Base-by-base conservation (phyloP, 2,888 invertebrate genomes). In the Crematogaster levior region DNA sequence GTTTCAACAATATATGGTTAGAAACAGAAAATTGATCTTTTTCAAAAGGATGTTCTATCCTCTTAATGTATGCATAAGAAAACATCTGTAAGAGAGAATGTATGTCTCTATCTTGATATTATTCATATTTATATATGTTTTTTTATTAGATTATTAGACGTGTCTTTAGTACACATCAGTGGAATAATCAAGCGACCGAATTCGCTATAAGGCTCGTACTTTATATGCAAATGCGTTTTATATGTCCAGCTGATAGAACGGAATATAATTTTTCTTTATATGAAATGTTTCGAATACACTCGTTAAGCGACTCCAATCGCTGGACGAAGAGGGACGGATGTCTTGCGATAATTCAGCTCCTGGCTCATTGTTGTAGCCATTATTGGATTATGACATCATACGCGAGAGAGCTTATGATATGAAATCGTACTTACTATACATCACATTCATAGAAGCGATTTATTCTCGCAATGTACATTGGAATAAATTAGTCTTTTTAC, bases 301-400 rank as follows among this genome's bases (percentile, higher is more conserved):
- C 70, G 43, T 68, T 53, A 40, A 66, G 66, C 66, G 27, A 65
- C 63, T 12, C 18, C 48, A 72, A 58, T 46, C 73, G 56, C 77
- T 70, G 21, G 24, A 77, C 56, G 43, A 79, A 70, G 12, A 56
- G 77, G 77, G 77, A 79, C 77, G 77, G 77, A 79, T 70, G 30
- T 43, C 43, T 79, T 70, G 30, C 30, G 30, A 43, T 40, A 56
- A 34, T 70, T 79, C 12, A 43, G 21, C 56, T 56, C 6, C 43
- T 43, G 12, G 21, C 3, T 70, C 5, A 30, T 68, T 27, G 56
- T 12, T 43, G 40, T 21, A 30, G 21, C 15, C 40, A 68, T n/a
- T 51, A 66, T 70, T 70, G 43, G n/a, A 40, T 53, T 68, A 53
- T 68, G 53, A 77, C 21, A 68, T 77, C 68, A 68, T 15, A 15